phyloP scores from a whole-genome alignment of 2,113 vertebrate genomes.

The Sorex araneus region DNA sequence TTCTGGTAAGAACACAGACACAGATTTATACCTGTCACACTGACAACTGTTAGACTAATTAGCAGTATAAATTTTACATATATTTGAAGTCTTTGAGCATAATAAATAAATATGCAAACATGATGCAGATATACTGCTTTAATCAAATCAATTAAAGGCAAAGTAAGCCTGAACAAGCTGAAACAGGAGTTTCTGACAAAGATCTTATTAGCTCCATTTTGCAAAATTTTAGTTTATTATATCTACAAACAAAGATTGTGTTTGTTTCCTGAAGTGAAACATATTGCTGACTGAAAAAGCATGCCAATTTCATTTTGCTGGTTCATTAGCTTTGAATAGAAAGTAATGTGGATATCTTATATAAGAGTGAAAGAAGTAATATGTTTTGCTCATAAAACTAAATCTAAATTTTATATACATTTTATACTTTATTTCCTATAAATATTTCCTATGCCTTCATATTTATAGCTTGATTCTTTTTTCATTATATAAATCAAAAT shows the following conservation, averaged over 20 bases:
- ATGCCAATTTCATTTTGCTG: constrained; percentile 10
- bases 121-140: constrained; percentile 25
- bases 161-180: constrained; percentile 20
- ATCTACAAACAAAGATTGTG: neutral
- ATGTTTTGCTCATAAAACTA: constrained; percentile 56
- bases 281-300: neutral
- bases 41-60: constrained; percentile 21
- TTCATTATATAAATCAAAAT: neutral
- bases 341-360: constrained; percentile 49
- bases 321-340: constrained; percentile 27
- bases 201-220: constrained; percentile 25
- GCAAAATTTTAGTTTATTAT: constrained; percentile 44
- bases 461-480: constrained; percentile 3
- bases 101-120: constrained; percentile 57
- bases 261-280: constrained; percentile 55
- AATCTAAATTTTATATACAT: constrained; percentile 64
- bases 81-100: constrained; percentile 60
- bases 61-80: constrained; percentile 49
- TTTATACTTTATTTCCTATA: neutral
- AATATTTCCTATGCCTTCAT: neutral
- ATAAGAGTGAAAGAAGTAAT: constrained; percentile 52
- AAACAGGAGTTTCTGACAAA: constrained; percentile 38
- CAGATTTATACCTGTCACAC: constrained; percentile 7
- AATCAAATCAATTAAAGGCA: constrained; percentile 46
- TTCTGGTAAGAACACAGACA: neutral